Evolutionary conservation across 2,888 invertebrate genomes (phyloP), one percentile per base, ranked within the genome.

Genomic region (Cloeon dipterum): DNA sequence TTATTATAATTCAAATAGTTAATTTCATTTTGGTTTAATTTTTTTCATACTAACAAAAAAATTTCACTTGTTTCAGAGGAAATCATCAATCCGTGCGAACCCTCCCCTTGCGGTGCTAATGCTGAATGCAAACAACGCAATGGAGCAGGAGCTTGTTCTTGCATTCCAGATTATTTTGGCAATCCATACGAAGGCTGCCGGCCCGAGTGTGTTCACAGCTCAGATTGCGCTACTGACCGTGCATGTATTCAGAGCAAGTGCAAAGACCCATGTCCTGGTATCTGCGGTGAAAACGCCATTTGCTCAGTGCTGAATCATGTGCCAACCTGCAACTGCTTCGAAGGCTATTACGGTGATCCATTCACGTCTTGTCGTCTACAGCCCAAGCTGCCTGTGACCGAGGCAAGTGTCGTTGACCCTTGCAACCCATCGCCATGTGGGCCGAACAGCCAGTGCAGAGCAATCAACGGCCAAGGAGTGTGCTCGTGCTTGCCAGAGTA

Each of bases 81-180:
- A 45, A 43, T 41, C 16, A 40, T 66, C 4, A 73, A 74, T 47
- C 82, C 82, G 0, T 85, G 83, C 51, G 74, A 81, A 50, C 82
- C 85, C 37, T 81, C 81, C 21, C 85, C 62, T 16, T 63, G 64
- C 42, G 64, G 64, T 5, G 44, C 60, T 4, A 65, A 65, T 43
- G 62, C 65, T 3, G 43, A 58, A 33, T 65, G 65, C 44, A 58
- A 65, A 47, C 69, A 75, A 53, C 65, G 73, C 42, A 76, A 79
- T 46, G 77, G 74, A 25, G 78, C 74, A 20, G 82, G 81, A 17
- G 70, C 79, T 37, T 85, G 83, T 51, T 68, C 70, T 26, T 86
- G 83, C 49, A 68, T 81, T 42, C 68, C 73, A 48, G 78, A 78
- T 46, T 81, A 81, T 51, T 70, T 71, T 50, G 85, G 85, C 38